phyloP scores from a whole-genome alignment of 2,888 invertebrate species.

The Neoaliturus tenellus region DNA sequence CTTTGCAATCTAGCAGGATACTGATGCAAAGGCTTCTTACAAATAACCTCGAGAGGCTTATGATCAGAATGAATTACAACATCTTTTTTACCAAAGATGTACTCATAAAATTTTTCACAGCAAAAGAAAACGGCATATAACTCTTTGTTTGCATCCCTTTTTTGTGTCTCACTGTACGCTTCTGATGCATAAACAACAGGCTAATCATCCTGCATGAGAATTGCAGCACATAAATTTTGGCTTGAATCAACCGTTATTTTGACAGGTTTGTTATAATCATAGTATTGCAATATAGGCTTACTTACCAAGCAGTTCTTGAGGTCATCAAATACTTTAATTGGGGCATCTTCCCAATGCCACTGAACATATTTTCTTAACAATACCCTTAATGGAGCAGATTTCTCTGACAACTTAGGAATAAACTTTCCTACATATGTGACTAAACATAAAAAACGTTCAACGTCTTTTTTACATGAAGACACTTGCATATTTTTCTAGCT shows the following conservation, averaged over 20 bases:
- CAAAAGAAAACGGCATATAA: too few relatives aligned
- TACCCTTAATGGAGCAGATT: slow-evolving; percentile 61
- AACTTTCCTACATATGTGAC: slow-evolving; percentile 64
- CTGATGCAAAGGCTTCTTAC: too few relatives aligned
- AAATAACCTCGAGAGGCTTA: too few relatives aligned
- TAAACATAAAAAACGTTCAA: slow-evolving; percentile 67
- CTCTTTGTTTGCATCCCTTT: too few relatives aligned
- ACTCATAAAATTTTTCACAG: slow-evolving; percentile 22
- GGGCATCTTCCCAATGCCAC: slow-evolving; percentile 62
- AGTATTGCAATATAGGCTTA: too few relatives aligned
- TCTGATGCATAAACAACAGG: slow-evolving; percentile 28
- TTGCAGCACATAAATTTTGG: not conserved
- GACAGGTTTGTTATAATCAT: too few relatives aligned
- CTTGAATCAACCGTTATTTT: slow-evolving; percentile 38
- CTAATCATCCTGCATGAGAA: slow-evolving; percentile 6
- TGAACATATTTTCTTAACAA: slow-evolving; percentile 61
- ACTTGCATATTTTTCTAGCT: slow-evolving; percentile 63
- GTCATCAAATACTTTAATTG: too few relatives aligned
- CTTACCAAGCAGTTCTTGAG: too few relatives aligned
- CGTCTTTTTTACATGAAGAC: slow-evolving; percentile 65
- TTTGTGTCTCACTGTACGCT: slow-evolving; percentile 26
- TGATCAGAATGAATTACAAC: slow-evolving; percentile 49
- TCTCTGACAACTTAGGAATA: slow-evolving; percentile 65
- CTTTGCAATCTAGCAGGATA: slow-evolving; percentile 39
- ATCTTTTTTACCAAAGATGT: slow-evolving; percentile 32